Percentiles rank a stretch among this genome's conserved stretches.
Conservation (phyloP, 2,888 invertebrate species). For the Eledone cirrhosa region DNA sequence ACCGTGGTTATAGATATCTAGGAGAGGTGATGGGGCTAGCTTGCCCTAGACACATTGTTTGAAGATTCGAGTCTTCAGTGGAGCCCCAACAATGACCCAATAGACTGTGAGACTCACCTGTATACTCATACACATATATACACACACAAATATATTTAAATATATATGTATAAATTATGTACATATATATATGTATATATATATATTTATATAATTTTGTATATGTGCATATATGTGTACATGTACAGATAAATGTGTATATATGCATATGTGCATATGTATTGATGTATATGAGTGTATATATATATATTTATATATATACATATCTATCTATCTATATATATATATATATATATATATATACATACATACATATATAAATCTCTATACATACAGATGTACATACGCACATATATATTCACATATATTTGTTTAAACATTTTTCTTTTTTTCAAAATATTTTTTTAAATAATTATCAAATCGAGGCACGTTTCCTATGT, state of each 20-base stretch:
- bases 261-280: background rate
- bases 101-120: too few species aligned
- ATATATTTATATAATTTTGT: too few species aligned
- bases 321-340: background rate
- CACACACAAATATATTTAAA: background rate
- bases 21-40: too few species aligned
- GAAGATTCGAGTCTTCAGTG: too few species aligned
- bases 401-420: background rate
- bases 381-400: too few species aligned
- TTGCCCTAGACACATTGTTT: too few species aligned
- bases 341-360: background rate
- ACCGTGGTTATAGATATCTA: too few species aligned
- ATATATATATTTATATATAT: background rate
- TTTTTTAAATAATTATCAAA: constrained; percentile 42
- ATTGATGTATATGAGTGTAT: background rate
- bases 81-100: too few species aligned
- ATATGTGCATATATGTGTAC: too few species aligned
- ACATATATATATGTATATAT: background rate
- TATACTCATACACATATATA: background rate
- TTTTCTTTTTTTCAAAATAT: background rate
- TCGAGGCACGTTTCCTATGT: constrained; percentile 59
- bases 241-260: background rate
- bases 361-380: background rate
- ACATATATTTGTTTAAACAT: background rate
- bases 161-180: background rate